Base-by-base conservation (phyloP, 2,113 vertebrate genomes). In the Tenebrosternarchus preto region DNA sequence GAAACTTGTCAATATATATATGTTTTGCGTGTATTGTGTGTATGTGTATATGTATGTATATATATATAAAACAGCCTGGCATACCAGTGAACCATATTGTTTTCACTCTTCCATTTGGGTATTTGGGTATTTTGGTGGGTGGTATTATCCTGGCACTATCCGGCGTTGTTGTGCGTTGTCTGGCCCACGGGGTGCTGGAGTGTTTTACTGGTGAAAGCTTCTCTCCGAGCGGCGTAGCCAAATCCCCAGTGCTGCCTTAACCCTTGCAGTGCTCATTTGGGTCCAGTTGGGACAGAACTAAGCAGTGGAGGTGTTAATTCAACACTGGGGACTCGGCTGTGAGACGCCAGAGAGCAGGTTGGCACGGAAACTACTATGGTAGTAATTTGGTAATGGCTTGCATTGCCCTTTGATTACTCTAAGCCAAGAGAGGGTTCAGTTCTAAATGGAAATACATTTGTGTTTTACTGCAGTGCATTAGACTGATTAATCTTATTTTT, bases 381-480 rank as follows among this genome's bases (percentile, higher is more conserved):
- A 69, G 80, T 83, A 82, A 87, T 86, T 84, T 82, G 33, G 36
- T 84, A 86, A 87, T 86, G 86, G 81, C 76, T 83, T 46, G 39
- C 85, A 80, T 83, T 76, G 73, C 71, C 83, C 81, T 78, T 78
- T 84, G 82, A 78, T 84, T 85, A 85, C 78, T 69, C 57, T 67
- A n/a, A 56, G 77, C 82, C 46, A 77, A 85, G 78, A 80, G 43
- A 67, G n/a, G 76, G 56, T 75, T 77, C 20, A 25, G 69, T 79
- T 75, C 75, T 81, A 78, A 86, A 86, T 84, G 82, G 84, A 76
- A 84, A 84, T 74, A 80, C 84, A 83, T 78, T 76, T 81, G 83
- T 84, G 76, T 68, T 83, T 77, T 80, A 85, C 73, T 63, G 78
- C 80, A 78, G 83, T 86, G 78, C 84, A 87, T 87, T 87, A 84